Evolutionary conservation across 92 coral and sea anemone genomes (phyloP), one percentile per base, ranked within the genome.

Genomic region (Epizoanthus ramosus): DNA sequence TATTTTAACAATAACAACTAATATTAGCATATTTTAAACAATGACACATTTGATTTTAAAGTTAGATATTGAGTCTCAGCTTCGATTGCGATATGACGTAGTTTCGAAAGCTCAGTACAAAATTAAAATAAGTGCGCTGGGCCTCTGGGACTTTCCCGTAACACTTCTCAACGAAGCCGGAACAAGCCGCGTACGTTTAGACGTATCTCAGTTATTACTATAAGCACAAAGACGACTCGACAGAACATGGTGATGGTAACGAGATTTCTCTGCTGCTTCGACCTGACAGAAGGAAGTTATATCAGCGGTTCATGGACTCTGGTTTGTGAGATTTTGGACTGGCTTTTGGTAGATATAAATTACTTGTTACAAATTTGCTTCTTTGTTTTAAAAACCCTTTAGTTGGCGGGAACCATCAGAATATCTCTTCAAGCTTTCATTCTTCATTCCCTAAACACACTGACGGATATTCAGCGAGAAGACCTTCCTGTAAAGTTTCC

Each of bases 261-360:
- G 5, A 77, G 16, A 77, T 77, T 37, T 77, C 82, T 77, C 19
- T 77, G 82, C 37, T 77, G 82, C 71, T 77, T 77, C 68, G 82
- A 77, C 52, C 17, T 59, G 0, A 43, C 19, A 77, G 82, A 77
- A 43, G 82, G 82, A 21, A 77, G 71, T n/a, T 77, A 77, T 33
- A 77, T 77, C 37, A 77, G 82, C 45, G 82, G 71, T 12, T 77
- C 69, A 3, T 77, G 82, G 82, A 60, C 82, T 39, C 69, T 77
- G 82, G 82, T 77, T 77, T 60, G 82, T 77, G 16, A 50, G 54
- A 12, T 50, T 50, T 50, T 50, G 54, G 54, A 9, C 54, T 50
- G 54, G 9, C 15, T 50, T 50, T 50, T 15, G 54, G 54, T 9
- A 13, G 9, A 52, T 18, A 21, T 45, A 37, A 28, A 67, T 24